Conservation (phyloP, 1,140 invertebrate genomes). For the Phortica variegata region DNA sequence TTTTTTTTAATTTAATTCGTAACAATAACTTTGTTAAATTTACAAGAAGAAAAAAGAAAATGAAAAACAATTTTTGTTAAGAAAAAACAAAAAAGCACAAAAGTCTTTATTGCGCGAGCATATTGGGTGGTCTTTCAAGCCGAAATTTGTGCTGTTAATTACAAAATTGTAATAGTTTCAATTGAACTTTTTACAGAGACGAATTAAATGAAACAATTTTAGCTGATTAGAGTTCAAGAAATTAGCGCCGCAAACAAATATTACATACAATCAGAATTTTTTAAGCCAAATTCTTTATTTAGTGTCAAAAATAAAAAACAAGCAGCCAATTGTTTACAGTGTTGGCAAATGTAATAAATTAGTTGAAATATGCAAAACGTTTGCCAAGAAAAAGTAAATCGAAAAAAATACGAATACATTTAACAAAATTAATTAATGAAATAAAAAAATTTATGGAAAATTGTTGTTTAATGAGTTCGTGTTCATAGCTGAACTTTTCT, state of each 20-base stretch:
- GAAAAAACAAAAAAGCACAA: background rate
- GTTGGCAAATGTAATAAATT: background rate
- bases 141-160: no score
- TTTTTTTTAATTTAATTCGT: constrained; percentile 46
- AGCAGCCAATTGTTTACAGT: constrained; percentile 18
- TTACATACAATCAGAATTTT: constrained; percentile 7
- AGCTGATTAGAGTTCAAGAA: background rate
- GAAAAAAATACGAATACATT: constrained; percentile 7
- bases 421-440: constrained; percentile 17
- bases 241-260: background rate
- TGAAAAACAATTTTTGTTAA: background rate
- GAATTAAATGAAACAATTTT: background rate
- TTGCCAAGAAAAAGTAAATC: constrained; percentile 4
- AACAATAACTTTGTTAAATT: constrained; percentile 35
- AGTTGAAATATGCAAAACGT: background rate
- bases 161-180: background rate
- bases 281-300: constrained; percentile 5
- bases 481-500: constrained; percentile 49
- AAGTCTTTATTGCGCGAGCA: no score
- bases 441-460: constrained; percentile 28
- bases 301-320: constrained; percentile 17
- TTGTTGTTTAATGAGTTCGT: constrained; percentile 43
- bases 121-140: no score
- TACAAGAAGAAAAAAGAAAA: constrained; percentile 16
- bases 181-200: background rate